A percentile compares a stretch with the other conserved stretches of the same genome.
phyloP scores from a whole-genome alignment of 2,888 invertebrate species.

The Agrochola litura region DNA sequence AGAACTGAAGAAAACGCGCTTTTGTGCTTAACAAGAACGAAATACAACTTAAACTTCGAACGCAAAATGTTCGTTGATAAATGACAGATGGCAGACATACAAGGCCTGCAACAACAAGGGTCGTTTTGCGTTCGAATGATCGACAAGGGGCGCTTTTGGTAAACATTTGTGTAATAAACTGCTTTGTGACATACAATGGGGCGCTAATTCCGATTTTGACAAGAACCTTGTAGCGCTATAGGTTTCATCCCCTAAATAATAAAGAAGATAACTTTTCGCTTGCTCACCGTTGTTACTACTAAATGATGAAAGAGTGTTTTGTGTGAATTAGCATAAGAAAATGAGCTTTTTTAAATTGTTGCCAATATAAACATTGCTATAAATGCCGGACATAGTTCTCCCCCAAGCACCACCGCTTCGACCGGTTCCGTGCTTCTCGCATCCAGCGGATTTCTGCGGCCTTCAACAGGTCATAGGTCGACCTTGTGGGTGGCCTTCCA shows the following conservation, averaged over 20 bases:
- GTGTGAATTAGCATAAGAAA: neutral
- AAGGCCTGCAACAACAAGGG: neutral
- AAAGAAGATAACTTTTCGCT: neutral
- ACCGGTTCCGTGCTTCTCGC: too few relatives aligned
- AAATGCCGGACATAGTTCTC: neutral
- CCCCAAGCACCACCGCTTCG: too few relatives aligned
- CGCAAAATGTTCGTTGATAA: neutral
- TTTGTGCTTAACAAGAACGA: slow-evolving; percentile 3
- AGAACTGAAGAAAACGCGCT: too few relatives aligned
- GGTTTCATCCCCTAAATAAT: neutral
- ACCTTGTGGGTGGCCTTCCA: too few relatives aligned
- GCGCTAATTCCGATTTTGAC: neutral
- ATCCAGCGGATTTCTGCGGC: too few relatives aligned
- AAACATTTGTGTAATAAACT: neutral
- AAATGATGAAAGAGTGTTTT: neutral
- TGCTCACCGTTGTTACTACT: neutral
- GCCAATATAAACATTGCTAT: neutral
- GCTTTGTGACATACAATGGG: neutral
- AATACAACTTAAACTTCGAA: neutral
- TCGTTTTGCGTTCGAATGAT: neutral
- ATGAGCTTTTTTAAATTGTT: neutral
- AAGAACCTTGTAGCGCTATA: neutral
- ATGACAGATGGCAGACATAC: slow-evolving; percentile 5
- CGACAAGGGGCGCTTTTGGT: neutral
- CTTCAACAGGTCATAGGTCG: too few relatives aligned